Evolutionary conservation across 2,113 vertebrate species (phyloP), one percentile per base, ranked within the genome.

Genomic region (Perca flavescens): DNA sequence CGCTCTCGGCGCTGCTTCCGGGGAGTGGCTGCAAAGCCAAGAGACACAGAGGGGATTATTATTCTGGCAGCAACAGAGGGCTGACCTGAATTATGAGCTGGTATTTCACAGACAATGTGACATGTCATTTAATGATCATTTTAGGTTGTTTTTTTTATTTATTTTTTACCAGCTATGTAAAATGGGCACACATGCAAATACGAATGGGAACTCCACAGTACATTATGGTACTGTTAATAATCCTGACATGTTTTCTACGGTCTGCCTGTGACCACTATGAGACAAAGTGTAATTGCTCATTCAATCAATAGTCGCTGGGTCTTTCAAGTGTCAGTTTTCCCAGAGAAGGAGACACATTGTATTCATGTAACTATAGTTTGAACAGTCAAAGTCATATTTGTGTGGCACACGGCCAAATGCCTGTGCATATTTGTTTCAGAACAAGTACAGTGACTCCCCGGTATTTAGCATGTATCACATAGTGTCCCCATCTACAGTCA

Each of bases 1-100:
- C 96, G 94, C 81, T 97, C 96, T 4, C 96, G 80, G 4, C 96
- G 95, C 88, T 97, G 96, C 87, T 97, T 97, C 82, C 96, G 86
- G 4, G 96, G 96, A 14, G 95, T 96, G 40, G 93, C 95, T 96
- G 89, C 16, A 61, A 50, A 50, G 6, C 52, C n/a, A 69, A 73
- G 22, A 70, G 43, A 86, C 5, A 79, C 50, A 88, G 12, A 49
- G 58, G 57, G 60, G 53, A 80, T 85, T 79, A 85, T 36, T 28
- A 16, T 17, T 43, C 46, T n/a, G 3, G 31, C 60, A 66, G 63
- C 36, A 14, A 25, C 4, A 40, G 2, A 74, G 14, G 17, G 53
- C 4, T 11, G 34, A 47, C 47, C 75, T 0, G 15, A 82, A 57
- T 52, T 21, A 73, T 52, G 21, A 56, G 77, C 31, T n/a, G 5